Percentiles rank a stretch among this genome's conserved stretches.
Evolutionary conservation across 2,797 vertebrate species (phyloP).

Genomic region (Odontamblyopus rebecca): DNA sequence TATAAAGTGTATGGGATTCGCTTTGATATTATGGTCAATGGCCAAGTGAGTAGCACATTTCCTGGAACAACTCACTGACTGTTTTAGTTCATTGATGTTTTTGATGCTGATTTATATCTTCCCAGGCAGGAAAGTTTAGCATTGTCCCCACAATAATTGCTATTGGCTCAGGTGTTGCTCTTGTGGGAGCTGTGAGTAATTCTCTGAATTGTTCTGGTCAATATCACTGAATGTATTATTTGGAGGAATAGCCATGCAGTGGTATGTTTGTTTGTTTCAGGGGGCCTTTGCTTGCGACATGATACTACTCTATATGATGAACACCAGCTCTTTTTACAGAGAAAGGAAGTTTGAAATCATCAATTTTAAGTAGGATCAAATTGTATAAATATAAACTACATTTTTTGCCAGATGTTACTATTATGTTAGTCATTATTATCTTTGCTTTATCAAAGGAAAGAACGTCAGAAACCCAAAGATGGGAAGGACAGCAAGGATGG

Average conservation of each 20-base stretch:
- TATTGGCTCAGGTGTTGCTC: constrained; percentile 89
- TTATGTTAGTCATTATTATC: background rate
- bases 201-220: constrained; percentile 40
- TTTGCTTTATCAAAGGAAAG: constrained; percentile 50
- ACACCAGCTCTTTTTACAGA: constrained; percentile 90
- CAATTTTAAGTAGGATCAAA: constrained; percentile 85
- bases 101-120: constrained; percentile 37
- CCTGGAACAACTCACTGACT: background rate
- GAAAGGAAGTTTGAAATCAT: constrained; percentile 93
- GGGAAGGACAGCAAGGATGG: constrained; percentile 55
- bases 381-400: background rate
- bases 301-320: constrained; percentile 92
- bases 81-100: constrained; percentile 6
- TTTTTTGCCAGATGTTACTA: background rate
- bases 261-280: constrained; percentile 68
- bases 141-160: constrained; percentile 93
- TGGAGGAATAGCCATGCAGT: background rate
- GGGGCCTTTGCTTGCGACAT: constrained; percentile 93
- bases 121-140: constrained; percentile 93
- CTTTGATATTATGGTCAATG: constrained; percentile 93
- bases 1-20: constrained; percentile 95
- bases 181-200: constrained; percentile 90
- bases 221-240: constrained; percentile 34
- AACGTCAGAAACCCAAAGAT: constrained; percentile 40
- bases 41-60: constrained; percentile 79